Evolutionary conservation across 2,797 vertebrate genomes (phyloP), one percentile per base, ranked within the genome.

Genomic region (Trematomus bernacchii): DNA sequence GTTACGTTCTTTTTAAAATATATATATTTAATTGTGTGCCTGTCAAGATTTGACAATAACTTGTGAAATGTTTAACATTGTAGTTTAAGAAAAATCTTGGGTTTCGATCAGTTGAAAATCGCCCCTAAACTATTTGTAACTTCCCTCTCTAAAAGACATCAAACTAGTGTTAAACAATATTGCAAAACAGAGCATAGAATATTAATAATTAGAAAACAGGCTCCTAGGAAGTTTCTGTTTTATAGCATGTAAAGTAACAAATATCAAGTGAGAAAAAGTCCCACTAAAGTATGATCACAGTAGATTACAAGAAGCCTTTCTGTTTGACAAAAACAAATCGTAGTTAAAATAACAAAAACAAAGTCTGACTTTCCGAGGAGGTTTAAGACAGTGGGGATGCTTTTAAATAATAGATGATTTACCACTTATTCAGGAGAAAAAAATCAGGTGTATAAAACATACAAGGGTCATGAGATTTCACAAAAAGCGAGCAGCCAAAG

Each of bases 191-290:
- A 7, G 3, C n/a, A 33, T 2, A 44, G n/a, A 40, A 63, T 18
- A 44, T 1, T 37, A 1, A 67, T 48, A 46, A 43, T 13, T 43
- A 46, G 19, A 3, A 8, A 37, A 18, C 11, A 42, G 2, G 8
- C 67, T 55, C 48, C 47, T 53, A 10, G 40, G 67, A 68, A 68
- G 71, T 74, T 67, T 54, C 46, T 46, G 18, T 53, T 21, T 76
- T 42, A 55, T 27, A 63, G 43, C 53, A 77, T 23, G 47, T 71
- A 42, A 42, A 40, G 48, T 59, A 67, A 40, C 53, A 65, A 10
- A 62, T 57, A 44, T 27, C 4, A 18, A 68, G 19, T 27, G 19
- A 21, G 44, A 63, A 15, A 60, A 64, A 73, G 21, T 46, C 33
- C 6, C 23, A 18, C 10, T 40, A 10, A 19, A 30, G 18, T 13